Percentiles rank a stretch among this genome's conserved stretches.
Conservation (phyloP, 2,113 vertebrate genomes). For the Leucopsar rothschildi region DNA sequence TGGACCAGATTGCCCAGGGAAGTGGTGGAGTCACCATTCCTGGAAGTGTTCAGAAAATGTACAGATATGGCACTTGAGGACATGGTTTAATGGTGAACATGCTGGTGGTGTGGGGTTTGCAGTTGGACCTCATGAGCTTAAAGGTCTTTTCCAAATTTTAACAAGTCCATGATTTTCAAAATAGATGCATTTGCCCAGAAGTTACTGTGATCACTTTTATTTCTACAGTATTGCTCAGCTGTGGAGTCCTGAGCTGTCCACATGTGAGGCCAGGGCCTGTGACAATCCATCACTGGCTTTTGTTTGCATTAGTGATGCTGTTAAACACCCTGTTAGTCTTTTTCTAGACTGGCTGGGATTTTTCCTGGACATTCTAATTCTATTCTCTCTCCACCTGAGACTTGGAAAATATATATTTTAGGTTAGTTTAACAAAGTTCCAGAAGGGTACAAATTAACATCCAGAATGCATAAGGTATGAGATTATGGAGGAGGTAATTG, state of each 20-base stretch:
- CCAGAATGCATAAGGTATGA: background rate
- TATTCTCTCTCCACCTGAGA: background rate
- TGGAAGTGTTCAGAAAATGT: background rate
- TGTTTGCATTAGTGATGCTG: background rate
- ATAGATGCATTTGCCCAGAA: background rate
- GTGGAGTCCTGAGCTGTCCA: background rate
- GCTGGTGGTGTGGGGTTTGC: background rate
- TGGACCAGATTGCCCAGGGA: background rate
- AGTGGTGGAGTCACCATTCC: background rate
- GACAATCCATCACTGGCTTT: background rate
- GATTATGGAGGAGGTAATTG: constrained; percentile 26
- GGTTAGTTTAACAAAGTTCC: background rate
- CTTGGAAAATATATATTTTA: background rate
- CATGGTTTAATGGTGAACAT: background rate
- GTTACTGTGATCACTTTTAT: background rate
- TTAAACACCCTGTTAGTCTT: background rate
- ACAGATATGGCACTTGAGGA: background rate
- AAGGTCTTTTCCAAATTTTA: background rate
- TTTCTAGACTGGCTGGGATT: background rate
- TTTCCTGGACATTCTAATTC: background rate
- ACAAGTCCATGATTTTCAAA: background rate
- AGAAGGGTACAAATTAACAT: background rate
- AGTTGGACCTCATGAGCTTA: background rate
- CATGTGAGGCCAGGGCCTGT: background rate
- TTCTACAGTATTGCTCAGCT: background rate